Percentiles rank a stretch among this genome's conserved stretches.
phyloP scores from a whole-genome alignment of 1,140 invertebrate genomes.

The Heliothis subflexa region DNA sequence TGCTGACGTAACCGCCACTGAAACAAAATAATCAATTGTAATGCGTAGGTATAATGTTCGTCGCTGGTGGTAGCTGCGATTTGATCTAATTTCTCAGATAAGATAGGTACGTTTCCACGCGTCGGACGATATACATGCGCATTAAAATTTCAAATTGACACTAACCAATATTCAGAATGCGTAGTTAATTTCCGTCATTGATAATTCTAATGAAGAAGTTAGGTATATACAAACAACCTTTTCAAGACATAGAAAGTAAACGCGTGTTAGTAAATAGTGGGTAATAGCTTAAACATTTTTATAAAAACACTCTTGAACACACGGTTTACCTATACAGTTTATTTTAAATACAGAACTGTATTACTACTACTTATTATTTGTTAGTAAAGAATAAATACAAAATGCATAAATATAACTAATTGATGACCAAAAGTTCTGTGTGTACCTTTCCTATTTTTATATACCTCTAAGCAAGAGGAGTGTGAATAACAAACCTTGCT shows the following conservation, averaged over 20 bases:
- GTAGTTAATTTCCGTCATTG: constrained; percentile 34
- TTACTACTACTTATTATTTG: too few relatives aligned
- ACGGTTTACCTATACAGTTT: too few relatives aligned
- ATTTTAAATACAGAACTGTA: too few relatives aligned
- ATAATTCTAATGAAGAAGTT: neutral
- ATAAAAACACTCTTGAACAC: too few relatives aligned
- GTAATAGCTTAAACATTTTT: too few relatives aligned
- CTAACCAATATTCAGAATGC: constrained; percentile 6
- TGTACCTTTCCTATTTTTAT: too few relatives aligned
- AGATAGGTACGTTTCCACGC: neutral
- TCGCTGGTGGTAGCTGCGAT: neutral
- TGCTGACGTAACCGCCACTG: constrained; percentile 69
- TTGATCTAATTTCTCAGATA: constrained; percentile 19
- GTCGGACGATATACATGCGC: constrained; percentile 1
- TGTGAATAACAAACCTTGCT: constrained; percentile 61
- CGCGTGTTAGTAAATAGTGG: neutral
- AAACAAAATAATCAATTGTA: constrained; percentile 22
- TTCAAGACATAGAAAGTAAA: constrained; percentile 10
- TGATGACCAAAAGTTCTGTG: too few relatives aligned
- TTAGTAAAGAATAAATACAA: too few relatives aligned
- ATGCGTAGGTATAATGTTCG: neutral
- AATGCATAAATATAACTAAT: too few relatives aligned
- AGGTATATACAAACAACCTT: neutral
- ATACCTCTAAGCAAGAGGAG: neutral
- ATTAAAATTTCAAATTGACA: constrained; percentile 30